These are phyloP conservation scores for Ganaspis sp. DNA, from an alignment of 1,140 invertebrate species.

Conservation along the genomic window DNA sequence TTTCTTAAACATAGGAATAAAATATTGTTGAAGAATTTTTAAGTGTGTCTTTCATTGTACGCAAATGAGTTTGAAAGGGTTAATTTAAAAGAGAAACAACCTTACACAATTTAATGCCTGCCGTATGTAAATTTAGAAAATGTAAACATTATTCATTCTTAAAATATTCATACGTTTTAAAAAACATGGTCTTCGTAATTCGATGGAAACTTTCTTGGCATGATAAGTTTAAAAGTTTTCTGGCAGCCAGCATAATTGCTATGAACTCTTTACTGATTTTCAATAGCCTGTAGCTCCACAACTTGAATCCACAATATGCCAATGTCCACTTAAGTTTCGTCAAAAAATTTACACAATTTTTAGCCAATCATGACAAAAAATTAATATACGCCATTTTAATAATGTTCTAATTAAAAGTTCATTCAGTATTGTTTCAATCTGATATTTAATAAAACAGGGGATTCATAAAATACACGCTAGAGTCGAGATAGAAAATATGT, in stretches of 20 bases:
- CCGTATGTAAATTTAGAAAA: background rate
- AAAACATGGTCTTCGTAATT: slow-evolving; percentile 7
- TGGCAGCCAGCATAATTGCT: slow-evolving; percentile 15
- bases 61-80: background rate
- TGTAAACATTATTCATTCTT: slow-evolving; percentile 9
- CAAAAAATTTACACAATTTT: background rate
- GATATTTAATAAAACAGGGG: too few species aligned
- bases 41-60: background rate
- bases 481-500: too few species aligned
- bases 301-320: slow-evolving; percentile 4
- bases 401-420: too few species aligned
- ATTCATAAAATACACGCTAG: too few species aligned
- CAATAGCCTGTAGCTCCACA: background rate
- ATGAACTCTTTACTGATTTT: slow-evolving; percentile 25
- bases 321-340: background rate
- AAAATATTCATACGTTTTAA: slow-evolving; percentile 13
- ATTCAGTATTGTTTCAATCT: too few species aligned
- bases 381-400: background rate
- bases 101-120: background rate
- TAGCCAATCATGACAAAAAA: background rate
- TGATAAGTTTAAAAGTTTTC: slow-evolving; percentile 22
- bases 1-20: too few species aligned
- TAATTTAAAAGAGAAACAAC: background rate
- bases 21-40: too few species aligned
- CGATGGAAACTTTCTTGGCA: slow-evolving; percentile 13